phyloP scores from a whole-genome alignment of 1,140 invertebrate genomes.

The Ceratosolen solmsi region DNA sequence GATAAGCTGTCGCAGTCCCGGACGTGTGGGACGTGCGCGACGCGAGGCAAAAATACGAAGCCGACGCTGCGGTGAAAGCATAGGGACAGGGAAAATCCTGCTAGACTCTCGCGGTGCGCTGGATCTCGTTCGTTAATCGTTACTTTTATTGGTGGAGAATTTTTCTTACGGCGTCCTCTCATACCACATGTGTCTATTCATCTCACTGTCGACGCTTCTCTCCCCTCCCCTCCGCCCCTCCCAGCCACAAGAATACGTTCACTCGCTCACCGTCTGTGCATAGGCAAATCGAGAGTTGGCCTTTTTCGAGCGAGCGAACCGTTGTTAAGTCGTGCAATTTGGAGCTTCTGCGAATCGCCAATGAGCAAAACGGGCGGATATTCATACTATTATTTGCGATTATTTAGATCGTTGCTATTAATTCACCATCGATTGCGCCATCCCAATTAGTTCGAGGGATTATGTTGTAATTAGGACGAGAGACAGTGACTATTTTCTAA shows the following conservation, averaged over 20 bases:
- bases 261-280: no score
- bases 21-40: neutral
- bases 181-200: no score
- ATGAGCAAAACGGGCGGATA: neutral
- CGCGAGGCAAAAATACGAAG: slow-evolving; percentile 9
- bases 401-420: neutral
- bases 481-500: neutral
- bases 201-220: no score
- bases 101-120: neutral
- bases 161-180: neutral
- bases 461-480: neutral
- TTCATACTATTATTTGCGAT: neutral
- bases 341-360: neutral
- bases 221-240: no score
- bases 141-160: slow-evolving; percentile 5
- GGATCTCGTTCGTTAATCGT: slow-evolving; percentile 22
- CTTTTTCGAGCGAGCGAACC: neutral
- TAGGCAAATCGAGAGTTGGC: no score
- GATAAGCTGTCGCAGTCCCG: slow-evolving; percentile 11
- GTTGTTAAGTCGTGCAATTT: neutral
- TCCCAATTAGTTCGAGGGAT: neutral
- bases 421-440: neutral
- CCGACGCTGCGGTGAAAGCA: slow-evolving; percentile 22
- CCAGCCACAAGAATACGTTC: no score
- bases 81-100: slow-evolving; percentile 1